Evolutionary conservation across 2,888 invertebrate species (phyloP).

Genomic region (Mantis religiosa): DNA sequence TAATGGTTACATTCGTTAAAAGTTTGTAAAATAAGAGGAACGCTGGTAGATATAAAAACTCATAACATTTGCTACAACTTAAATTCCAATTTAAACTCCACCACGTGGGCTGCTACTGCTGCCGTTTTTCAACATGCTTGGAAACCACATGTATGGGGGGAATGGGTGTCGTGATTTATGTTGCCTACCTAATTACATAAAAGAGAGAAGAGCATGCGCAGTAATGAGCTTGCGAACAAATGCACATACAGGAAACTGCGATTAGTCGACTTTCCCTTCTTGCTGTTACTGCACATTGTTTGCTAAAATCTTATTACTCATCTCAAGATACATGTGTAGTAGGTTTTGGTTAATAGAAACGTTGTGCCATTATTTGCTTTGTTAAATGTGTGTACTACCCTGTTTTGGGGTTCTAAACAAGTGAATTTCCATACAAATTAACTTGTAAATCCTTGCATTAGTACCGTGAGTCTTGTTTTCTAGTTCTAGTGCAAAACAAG

Average conservation of each 20-base stretch:
- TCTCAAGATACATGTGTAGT: background rate
- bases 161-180: background rate
- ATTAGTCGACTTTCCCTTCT: background rate
- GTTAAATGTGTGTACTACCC: background rate
- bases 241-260: background rate
- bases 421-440: too few species aligned
- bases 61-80: too few species aligned
- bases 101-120: too few species aligned
- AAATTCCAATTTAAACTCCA: too few species aligned
- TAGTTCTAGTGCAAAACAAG: too few species aligned
- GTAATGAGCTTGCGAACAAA: background rate
- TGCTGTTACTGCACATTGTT: background rate
- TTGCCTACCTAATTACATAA: background rate
- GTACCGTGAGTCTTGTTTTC: too few species aligned
- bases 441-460: too few species aligned
- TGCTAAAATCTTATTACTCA: background rate
- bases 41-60: too few species aligned
- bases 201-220: background rate
- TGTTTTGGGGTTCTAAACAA: too few species aligned
- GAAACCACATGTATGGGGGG: background rate
- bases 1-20: too few species aligned
- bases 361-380: background rate
- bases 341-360: background rate
- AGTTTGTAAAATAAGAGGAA: too few species aligned
- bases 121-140: background rate